Evolutionary conservation across 2,888 invertebrate genomes (phyloP).

Genomic region (Scaptomyza flava): DNA sequence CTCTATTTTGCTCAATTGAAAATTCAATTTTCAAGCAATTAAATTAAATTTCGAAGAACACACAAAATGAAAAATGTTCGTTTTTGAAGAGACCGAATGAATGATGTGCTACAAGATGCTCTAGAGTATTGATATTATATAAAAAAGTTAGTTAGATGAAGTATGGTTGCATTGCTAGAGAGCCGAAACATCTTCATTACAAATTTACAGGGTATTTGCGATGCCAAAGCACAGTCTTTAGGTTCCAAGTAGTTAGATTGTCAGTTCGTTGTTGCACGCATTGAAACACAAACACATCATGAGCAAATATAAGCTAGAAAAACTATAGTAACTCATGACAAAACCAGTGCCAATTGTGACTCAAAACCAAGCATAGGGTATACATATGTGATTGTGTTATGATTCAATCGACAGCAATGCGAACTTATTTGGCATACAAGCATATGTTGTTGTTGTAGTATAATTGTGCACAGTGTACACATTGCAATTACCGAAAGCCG

Average conservation of each 20-base stretch:
- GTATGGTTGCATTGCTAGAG: too few relatives aligned
- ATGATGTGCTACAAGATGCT: neutral
- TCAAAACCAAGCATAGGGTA: conserved; percentile 34
- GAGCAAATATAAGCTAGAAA: conserved; percentile 7
- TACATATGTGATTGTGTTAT: conserved; percentile 11
- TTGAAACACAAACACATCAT: conserved; percentile 21
- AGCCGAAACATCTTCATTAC: too few relatives aligned
- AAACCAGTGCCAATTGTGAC: conserved; percentile 61
- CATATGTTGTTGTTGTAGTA: conserved; percentile 17
- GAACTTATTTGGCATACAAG: conserved; percentile 24
- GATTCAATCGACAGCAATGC: conserved; percentile 56
- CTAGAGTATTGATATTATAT: too few relatives aligned
- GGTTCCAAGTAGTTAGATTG: neutral
- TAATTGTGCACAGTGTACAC: conserved; percentile 20
- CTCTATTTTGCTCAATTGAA: conserved; percentile 59
- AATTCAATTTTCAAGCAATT: conserved; percentile 71
- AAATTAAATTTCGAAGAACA: conserved; percentile 67
- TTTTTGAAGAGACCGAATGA: neutral
- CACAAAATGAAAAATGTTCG: conserved; percentile 25
- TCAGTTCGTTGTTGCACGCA: conserved; percentile 33
- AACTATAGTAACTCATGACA: conserved; percentile 43
- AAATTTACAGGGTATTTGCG: conserved; percentile 4
- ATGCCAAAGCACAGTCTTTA: neutral
- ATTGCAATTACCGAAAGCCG: conserved; percentile 35
- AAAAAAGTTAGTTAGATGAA: too few relatives aligned